Conservation (phyloP, 2,113 vertebrate species). For the Xiphorhynchus elegans region DNA sequence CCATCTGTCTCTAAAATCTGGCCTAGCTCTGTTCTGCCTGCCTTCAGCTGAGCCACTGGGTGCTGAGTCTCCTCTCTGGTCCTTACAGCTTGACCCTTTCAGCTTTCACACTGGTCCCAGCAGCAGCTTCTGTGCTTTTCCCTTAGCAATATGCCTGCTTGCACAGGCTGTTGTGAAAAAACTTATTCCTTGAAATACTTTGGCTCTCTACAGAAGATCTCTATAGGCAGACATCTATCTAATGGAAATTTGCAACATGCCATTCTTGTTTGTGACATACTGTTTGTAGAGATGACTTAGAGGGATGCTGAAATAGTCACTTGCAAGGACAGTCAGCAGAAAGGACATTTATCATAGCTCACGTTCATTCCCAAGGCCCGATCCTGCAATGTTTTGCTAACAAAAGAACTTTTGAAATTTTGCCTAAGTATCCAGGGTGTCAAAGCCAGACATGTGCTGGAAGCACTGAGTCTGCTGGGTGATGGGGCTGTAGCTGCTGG, state of each 20-base stretch:
- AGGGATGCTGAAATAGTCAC: background rate
- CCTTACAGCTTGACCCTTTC: background rate
- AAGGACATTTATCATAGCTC: background rate
- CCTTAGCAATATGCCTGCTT: background rate
- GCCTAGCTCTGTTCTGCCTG: background rate
- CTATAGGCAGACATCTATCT: background rate
- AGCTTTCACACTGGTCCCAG: background rate
- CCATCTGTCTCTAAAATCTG: background rate
- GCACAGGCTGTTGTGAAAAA: fast-evolving
- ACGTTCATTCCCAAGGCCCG: background rate
- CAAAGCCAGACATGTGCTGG: background rate
- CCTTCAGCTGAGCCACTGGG: background rate
- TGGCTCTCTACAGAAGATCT: background rate
- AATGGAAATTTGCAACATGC: background rate
- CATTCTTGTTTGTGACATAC: background rate
- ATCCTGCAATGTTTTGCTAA: background rate
- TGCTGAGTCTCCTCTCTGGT: background rate
- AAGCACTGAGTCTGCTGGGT: background rate
- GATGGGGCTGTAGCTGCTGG: background rate
- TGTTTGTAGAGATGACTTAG: background rate
- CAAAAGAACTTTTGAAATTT: background rate
- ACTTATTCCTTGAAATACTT: background rate
- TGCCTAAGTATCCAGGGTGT: background rate
- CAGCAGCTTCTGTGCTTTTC: background rate
- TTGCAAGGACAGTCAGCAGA: background rate